These are phyloP conservation scores for Melipona quadrifasciata DNA, from an alignment of 1,140 invertebrate genomes.

Conservation along the genomic window DNA sequence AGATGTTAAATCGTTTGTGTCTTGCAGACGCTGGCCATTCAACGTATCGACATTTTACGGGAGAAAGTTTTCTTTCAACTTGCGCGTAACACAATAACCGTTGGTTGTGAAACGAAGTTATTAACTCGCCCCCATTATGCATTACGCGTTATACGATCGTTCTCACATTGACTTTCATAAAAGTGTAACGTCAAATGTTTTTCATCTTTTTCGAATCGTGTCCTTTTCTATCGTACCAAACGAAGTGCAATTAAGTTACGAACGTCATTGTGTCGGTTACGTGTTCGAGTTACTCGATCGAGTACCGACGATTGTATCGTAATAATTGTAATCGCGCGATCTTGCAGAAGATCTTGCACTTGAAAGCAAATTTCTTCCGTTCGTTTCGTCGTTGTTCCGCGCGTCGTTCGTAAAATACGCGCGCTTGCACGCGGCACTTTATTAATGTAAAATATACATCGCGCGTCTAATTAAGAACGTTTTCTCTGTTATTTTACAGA, in stretches of 20 bases:
- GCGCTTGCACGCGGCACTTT: neutral
- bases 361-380: neutral
- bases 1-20: neutral
- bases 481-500: constrained; percentile 67
- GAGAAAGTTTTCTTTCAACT: neutral
- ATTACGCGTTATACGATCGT: too few species aligned
- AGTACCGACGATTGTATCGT: neutral
- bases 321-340: neutral
- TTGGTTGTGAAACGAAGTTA: too few species aligned
- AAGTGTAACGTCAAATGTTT: neutral
- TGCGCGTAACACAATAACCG: neutral
- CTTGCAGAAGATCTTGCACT: neutral
- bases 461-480: neutral
- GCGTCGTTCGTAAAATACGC: neutral
- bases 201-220: neutral
- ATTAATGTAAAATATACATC: neutral
- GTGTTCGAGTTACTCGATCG: neutral
- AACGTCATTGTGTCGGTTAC: constrained; percentile 1
- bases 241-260: neutral
- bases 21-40: neutral
- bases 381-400: neutral
- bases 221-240: neutral
- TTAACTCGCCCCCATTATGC: neutral
- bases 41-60: neutral
- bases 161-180: neutral